Base-by-base conservation (phyloP, 2,888 invertebrate genomes). In the Yponomeuta malinellus region DNA sequence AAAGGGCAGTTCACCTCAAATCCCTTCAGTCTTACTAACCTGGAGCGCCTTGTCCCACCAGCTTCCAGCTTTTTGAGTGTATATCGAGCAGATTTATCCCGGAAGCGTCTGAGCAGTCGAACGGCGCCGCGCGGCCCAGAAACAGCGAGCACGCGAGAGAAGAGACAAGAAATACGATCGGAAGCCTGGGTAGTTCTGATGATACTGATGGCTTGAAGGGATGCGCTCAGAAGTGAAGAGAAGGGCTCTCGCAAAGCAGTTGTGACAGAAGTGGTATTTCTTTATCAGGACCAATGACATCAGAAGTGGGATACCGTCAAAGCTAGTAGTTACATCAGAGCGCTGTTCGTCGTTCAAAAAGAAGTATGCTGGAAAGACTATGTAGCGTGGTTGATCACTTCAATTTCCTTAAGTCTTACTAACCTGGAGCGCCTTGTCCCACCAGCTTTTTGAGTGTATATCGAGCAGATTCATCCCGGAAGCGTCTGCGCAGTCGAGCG, bases 391-490 rank as follows among this genome's bases (percentile, higher is more conserved):
- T 5, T 37, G 23, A 23, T 23, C 23, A 23, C 23, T 23, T 23
- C 23, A 23, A 23, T 23, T 33, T 33, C 33, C 33, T 52, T 2
- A 12, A 5, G 52, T 59, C 5, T 15, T 59, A 59, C 81, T 82
- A 78, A 95, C 96, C 88, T 97, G 93, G 23, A 98, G 87, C 76
- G 97, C 95, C 31, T 89, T 86, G 59, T 94, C 89, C 71, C 96
- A 94, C 98, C 98, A 99, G 48, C 92, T 88, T 87, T 95, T 96
- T 0, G 89, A 93, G 48, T 90, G 93, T 70, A 99, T 96, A 84
- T 99, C 95, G 77, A 99, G 90, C 29, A 99, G 91, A 89, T 99
- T 99, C 98, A 98, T 99, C 23, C 99, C 99, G 0, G 98, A 98
- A 0, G 96, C 99, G 85, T 99, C 99, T 0, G 97, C 94, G 75